Evolutionary conservation across 1,140 invertebrate species (phyloP), one percentile per base, ranked within the genome.

Genomic region (Venustaconcha ellipsiformis): DNA sequence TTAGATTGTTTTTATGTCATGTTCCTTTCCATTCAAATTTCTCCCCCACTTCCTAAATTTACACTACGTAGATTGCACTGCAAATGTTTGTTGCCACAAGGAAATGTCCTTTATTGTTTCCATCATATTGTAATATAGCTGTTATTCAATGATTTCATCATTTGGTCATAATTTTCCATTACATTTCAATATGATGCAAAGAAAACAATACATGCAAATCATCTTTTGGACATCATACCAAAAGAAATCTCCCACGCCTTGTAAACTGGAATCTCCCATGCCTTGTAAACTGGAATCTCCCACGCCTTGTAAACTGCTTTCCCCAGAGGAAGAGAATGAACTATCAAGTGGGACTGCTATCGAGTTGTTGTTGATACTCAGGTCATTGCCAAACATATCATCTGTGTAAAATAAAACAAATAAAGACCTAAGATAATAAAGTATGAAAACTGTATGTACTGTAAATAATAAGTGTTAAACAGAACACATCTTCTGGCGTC

Each of bases 311-410:
- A 81, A 78, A 68, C 79, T 78, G 26, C 82, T 78, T 57, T 82
- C 79, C 26, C 80, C 82, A n/a, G 85, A 81, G 14, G 86, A 87
- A 48, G 37, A 48, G 37, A 37, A 37, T 48, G 37, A 48, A 30
- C 73, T 79, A 57, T 87, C 85, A 20, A 87, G 72, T 18, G 86
- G 86, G n/a, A 74, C 79, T 37, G 82, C 84, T 67, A 87, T 72
- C 2, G 86, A 87, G 67, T 86, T 87, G 72, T 87, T 86, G 56
- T 77, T 71, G 23, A 86, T 80, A 74, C 83, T 87, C 30, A 87
- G 74, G 30, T 83, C 83, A 74, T 83, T 80, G 20, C 81, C 81
- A 80, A 86, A 83, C 59, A 81, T 73, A n/a, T 86, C 84, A 80
- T 86, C 86, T 86, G 73, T 18, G 73, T 82, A 72, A 74, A 78